These are phyloP conservation scores for Diadophis punctatus DNA, from an alignment of 2,113 vertebrate species.

Conservation along the genomic window DNA sequence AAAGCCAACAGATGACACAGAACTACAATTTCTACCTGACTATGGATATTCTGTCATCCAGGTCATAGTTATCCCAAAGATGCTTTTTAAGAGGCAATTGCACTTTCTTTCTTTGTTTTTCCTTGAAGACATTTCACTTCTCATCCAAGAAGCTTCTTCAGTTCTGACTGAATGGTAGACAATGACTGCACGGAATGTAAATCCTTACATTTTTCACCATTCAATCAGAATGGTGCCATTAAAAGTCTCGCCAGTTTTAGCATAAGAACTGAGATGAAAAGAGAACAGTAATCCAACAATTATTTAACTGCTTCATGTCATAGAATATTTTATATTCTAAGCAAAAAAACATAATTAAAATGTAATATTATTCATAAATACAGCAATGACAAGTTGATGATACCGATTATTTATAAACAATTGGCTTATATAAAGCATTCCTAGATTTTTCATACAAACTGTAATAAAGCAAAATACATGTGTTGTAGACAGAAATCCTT, in stretches of 20 bases:
- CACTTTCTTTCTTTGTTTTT: too few species aligned
- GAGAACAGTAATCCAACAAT: neutral
- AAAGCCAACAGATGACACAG: too few species aligned
- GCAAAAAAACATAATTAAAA: neutral
- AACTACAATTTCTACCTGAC: too few species aligned
- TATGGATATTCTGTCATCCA: too few species aligned
- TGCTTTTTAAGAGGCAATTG: too few species aligned
- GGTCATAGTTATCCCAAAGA: too few species aligned
- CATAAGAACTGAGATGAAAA: neutral
- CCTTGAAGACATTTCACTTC: too few species aligned
- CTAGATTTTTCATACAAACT: neutral
- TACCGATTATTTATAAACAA: neutral
- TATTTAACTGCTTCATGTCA: neutral
- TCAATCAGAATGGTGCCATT: neutral
- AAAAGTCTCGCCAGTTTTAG: neutral
- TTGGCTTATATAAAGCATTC: neutral
- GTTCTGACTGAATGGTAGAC: too few species aligned
- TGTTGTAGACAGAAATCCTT: neutral
- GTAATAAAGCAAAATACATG: neutral
- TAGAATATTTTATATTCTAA: neutral
- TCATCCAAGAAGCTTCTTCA: too few species aligned
- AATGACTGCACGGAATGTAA: too few species aligned
- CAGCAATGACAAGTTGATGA: neutral
- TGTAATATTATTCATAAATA: neutral
- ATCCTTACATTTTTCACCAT: too few species aligned